phyloP scores from a whole-genome alignment of 2,113 vertebrate species.

The Charina bottae region DNA sequence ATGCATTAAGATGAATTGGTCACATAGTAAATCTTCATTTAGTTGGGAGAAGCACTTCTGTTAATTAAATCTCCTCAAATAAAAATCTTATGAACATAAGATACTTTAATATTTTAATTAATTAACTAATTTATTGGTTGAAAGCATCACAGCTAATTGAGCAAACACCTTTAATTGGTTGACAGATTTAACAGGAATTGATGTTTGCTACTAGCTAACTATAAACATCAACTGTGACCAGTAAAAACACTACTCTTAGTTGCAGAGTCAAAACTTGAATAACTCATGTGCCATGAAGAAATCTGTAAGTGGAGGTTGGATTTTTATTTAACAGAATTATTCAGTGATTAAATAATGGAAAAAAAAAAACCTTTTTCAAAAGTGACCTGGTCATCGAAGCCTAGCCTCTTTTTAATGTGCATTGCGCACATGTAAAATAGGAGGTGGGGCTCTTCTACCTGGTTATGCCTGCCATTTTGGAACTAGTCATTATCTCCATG shows the following conservation, averaged over 20 bases:
- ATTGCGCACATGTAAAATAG: not conserved
- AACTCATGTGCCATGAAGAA: not conserved
- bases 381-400: not conserved
- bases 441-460: not conserved
- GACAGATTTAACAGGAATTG: constrained; percentile 5
- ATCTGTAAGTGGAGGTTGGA: not conserved
- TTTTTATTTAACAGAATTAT: not conserved
- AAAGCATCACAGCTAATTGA: constrained; percentile 13
- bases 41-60: not conserved
- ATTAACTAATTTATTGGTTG: not conserved
- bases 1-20: not conserved
- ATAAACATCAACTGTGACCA: constrained; percentile 13
- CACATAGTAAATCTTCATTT: not conserved
- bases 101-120: constrained; percentile 28
- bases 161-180: constrained; percentile 9
- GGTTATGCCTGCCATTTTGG: not conserved
- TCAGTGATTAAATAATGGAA: not conserved
- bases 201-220: not conserved
- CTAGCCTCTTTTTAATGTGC: not conserved
- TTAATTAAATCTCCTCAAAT: constrained; percentile 15
- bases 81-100: not conserved
- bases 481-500: not conserved
- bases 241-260: not conserved
- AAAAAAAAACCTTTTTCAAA: not conserved
- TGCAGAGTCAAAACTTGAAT: not conserved